Conservation (phyloP, 92 coral and sea anemone species). For the Zoanthus gigantus region DNA sequence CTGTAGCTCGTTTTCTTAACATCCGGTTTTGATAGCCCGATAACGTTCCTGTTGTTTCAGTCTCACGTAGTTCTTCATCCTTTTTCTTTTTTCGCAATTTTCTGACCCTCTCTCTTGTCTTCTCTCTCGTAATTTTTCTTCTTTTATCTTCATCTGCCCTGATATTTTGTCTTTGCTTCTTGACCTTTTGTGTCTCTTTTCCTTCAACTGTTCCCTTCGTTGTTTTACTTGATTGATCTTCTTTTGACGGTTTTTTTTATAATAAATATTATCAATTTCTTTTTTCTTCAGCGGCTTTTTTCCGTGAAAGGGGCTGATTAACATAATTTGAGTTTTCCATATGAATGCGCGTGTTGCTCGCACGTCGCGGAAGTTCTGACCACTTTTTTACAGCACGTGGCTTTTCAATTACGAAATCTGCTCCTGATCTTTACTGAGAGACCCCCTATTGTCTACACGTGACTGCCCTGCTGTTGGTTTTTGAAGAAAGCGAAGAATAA, state of each 20-base stretch:
- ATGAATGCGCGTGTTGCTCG: not conserved
- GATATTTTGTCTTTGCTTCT: not conserved
- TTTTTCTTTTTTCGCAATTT: not conserved
- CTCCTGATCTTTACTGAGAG: slow-evolving; percentile 8
- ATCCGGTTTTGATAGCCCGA: not conserved
- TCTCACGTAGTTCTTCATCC: not conserved
- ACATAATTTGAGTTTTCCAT: slow-evolving; percentile 14
- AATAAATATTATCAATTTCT: not conserved
- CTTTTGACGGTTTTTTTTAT: not conserved
- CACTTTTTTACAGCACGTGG: not conserved
- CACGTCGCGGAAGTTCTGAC: not conserved
- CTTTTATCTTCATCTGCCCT: slow-evolving; percentile 3
- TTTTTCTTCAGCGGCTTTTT: not conserved
- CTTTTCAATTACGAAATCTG: slow-evolving; percentile 13
- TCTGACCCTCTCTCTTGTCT: not conserved
- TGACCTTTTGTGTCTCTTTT: not conserved
- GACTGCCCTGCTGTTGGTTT: not conserved
- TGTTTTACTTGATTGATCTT: slow-evolving; percentile 14
- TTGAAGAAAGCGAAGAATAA: not conserved
- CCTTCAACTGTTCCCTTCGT: slow-evolving; percentile 15
- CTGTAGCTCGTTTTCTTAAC: not conserved
- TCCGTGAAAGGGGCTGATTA: slow-evolving; percentile 10
- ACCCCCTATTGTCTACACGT: slow-evolving; percentile 3
- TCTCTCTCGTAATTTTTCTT: not conserved
- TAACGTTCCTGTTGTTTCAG: not conserved